Evolutionary conservation across 2,888 invertebrate genomes (phyloP).

Genomic region (Adineta ricciae): DNA sequence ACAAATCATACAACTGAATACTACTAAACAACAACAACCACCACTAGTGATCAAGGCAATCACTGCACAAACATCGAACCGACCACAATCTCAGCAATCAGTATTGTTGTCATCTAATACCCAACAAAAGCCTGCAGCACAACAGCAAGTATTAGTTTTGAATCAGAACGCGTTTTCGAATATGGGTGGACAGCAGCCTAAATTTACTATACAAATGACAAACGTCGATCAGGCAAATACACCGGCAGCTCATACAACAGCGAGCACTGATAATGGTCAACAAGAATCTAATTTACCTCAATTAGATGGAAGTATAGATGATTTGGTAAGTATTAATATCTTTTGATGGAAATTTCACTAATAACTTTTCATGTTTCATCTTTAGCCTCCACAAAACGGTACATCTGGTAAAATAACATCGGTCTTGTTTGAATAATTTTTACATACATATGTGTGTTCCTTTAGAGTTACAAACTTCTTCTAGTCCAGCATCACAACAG

Average conservation of each 20-base stretch:
- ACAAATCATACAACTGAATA: slow-evolving; percentile 16
- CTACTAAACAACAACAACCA: background rate
- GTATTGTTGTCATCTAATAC: background rate
- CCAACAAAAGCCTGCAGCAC: background rate
- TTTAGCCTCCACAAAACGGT: background rate
- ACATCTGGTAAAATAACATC: background rate
- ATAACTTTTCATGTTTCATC: background rate
- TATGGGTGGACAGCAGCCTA: background rate
- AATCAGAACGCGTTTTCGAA: background rate
- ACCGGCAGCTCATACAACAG: background rate
- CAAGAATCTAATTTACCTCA: background rate
- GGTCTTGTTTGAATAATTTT: background rate
- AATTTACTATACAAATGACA: slow-evolving; percentile 3
- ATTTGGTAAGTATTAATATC: background rate
- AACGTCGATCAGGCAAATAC: background rate
- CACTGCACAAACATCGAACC: background rate
- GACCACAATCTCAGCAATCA: background rate
- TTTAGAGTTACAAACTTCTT: background rate
- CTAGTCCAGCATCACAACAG: background rate
- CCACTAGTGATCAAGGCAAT: slow-evolving; percentile 13
- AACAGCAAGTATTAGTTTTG: background rate
- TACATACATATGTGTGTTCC: background rate
- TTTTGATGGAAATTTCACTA: too few species aligned
- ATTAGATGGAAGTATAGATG: background rate
- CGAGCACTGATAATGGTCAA: background rate